Evolutionary conservation across 2,797 vertebrate genomes (phyloP), one percentile per base, ranked within the genome.

Genomic region (Emys orbicularis): DNA sequence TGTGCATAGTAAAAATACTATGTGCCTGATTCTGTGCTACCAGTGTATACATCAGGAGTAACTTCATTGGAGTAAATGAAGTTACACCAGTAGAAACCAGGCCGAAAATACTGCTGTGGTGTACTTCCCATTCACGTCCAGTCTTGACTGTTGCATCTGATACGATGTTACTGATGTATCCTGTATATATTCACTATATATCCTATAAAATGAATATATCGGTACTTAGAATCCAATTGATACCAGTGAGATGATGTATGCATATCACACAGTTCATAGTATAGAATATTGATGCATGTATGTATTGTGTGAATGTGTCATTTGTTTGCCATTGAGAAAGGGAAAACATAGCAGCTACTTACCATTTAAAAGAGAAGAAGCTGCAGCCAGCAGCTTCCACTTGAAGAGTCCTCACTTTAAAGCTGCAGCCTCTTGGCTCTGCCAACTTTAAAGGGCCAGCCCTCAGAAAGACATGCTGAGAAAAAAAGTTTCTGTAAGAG

Each of bases 1-100:
- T 72, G 18, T 41, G 65, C n/a, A 72, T 72, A 37, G 16, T 83
- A 31, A 52, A 37, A 2, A 29, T 52, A 3, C 1, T 0, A 3
- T 1, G 1, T 34, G 56, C 0, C 13, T 1, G 10, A 49, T 65
- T 1, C 59, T 21, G 37, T 57, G 82, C 13, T 2, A 37, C 37
- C 65, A 37, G 4, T 21, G 37, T 72, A 23, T 41, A 72, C 0
- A 27, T 77, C 15, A 4, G 82, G 82, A 83, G 21, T 57, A 65
- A 83, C 31, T 61, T n/a, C 11, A 25, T 5, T 83, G 47, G 12
- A 65, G 47, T 13, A 27, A 15, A 34, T 83, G 19, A 31, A 53
- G 34, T 80, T 9, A 53, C 19, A 52, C 34, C 12, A 16, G 19
- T 50, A 65, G 59, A 50, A n/a, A 83, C 61, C 5, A 2, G 59